Conservation (phyloP, 2,888 invertebrate species). For the Rhagophthalmus giganteus region DNA sequence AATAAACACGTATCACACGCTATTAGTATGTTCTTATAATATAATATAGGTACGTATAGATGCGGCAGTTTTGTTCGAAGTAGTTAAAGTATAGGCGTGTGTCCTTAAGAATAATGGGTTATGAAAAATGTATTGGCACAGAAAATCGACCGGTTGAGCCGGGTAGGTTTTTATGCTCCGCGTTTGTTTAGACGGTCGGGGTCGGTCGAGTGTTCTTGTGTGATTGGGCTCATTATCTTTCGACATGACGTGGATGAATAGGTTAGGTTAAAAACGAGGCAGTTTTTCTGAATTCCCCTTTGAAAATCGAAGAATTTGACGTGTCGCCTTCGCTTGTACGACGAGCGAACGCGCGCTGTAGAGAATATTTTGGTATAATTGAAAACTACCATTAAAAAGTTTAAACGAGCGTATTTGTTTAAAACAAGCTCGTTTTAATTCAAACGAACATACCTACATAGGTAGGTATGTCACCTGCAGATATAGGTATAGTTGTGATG, state of each 20-base stretch:
- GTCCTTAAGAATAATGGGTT: no score
- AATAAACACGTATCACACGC: no score
- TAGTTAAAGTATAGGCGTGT: no score
- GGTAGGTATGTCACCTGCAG: no score
- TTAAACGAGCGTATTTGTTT: slow-evolving; percentile 3
- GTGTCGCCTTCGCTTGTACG: slow-evolving; percentile 17
- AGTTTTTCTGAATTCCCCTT: slow-evolving; percentile 21
- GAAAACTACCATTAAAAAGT: slow-evolving; percentile 10
- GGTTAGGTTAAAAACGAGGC: slow-evolving; percentile 29
- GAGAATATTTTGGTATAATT: slow-evolving; percentile 13
- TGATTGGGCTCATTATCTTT: slow-evolving; percentile 31
- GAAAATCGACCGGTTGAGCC: slow-evolving; percentile 29
- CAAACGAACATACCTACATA: no score
- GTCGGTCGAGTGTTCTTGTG: slow-evolving; percentile 28
- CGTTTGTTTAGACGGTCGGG: slow-evolving; percentile 20
- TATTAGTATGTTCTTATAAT: no score
- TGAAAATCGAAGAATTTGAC: slow-evolving; percentile 13
- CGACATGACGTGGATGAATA: slow-evolving; percentile 29
- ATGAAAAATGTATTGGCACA: slow-evolving; percentile 53
- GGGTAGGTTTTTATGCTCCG: slow-evolving; percentile 25
- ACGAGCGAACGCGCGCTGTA: slow-evolving; percentile 15
- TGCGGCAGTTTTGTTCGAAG: no score
- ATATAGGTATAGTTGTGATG: no score
- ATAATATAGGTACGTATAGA: no score
- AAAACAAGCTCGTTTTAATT: no score